Base-by-base conservation (phyloP, 1,140 invertebrate genomes). In the Carcinoscorpius rotundicauda region DNA sequence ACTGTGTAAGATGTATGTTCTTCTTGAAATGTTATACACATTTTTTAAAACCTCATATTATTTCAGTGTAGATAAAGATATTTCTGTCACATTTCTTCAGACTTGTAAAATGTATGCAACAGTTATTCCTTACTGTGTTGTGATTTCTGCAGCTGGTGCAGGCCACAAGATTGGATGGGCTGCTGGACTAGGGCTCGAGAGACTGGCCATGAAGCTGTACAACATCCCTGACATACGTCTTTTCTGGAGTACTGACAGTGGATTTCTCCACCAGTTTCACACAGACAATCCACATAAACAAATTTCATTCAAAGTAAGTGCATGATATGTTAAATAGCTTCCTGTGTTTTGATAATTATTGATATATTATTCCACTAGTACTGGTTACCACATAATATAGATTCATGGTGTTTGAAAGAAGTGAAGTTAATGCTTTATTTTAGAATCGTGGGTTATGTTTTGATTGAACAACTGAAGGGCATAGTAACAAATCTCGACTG, bases 141-240 rank as follows among this genome's bases (percentile, higher is more conserved):
- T 71, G 58, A 52, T 52, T 58, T 63, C 11, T 61, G 66, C 69
- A 82, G 85, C 86, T 68, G 94, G 96, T 9, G 87, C 87, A 4
- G 78, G 78, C 29, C 85, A 93, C 75, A 86, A 87, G 67, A 91
- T 99, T 71, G 97, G 96, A 10, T 99, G 96, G 87, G 97, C 97
- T 5, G 98, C 98, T 81, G 97, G 97, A 11, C 75, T 99, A 3
- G 97, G 97, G 3, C 78, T 99, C 58, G 97, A 99, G 78, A 81
- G 97, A 65, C 75, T 99, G 60, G 96, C 96, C 0, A 99, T 99
- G 97, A 86, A 86, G 58, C 77, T 98, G 4, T 99, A 97, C 74
- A 79, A 86, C 72, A 98, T 99, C 71, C 93, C 95, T 1, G 96
- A 99, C 74, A 98, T 99, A 69, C 81, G 96, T 62, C 76, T 96